A percentile compares a stretch with the other conserved stretches of the same genome.
Conservation (phyloP, 1,140 invertebrate species). For the Bathynomus jamesi region DNA sequence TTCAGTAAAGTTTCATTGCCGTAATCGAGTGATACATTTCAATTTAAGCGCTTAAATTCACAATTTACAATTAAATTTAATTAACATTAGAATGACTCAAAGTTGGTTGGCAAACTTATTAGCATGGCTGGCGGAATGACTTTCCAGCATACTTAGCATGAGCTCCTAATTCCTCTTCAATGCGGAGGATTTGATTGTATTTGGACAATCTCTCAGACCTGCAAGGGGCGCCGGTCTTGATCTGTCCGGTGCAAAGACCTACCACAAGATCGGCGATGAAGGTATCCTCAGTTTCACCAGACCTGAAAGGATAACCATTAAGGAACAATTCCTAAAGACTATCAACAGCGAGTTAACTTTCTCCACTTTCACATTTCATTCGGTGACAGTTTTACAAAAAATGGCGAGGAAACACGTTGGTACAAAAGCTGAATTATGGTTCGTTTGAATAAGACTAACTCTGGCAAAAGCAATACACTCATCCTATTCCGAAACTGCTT, state of each 20-base stretch:
- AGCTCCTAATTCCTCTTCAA: slow-evolving; percentile 91
- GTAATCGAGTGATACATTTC: background rate
- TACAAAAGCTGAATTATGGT: too few species aligned
- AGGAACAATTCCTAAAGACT: too few species aligned
- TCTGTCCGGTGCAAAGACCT: slow-evolving; percentile 89
- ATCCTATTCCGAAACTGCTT: too few species aligned
- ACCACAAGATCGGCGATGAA: slow-evolving; percentile 98
- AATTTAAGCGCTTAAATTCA: background rate
- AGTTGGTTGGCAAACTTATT: slow-evolving; percentile 5
- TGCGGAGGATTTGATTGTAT: slow-evolving; percentile 96
- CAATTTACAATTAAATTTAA: background rate
- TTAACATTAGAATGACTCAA: background rate
- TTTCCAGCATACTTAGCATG: slow-evolving; percentile 88
- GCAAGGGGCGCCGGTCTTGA: slow-evolving; percentile 97
- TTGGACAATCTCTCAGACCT: slow-evolving; percentile 95
- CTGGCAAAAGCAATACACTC: too few species aligned
- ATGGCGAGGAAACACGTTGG: too few species aligned
- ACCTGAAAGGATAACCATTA: slow-evolving; percentile 47
- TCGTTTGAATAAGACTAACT: too few species aligned
- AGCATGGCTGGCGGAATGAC: slow-evolving; percentile 72
- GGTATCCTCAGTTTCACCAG: slow-evolving; percentile 97
- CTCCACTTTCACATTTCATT: too few species aligned
- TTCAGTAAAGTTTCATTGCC: background rate
- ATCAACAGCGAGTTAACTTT: too few species aligned
- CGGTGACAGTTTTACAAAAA: too few species aligned